These are phyloP conservation scores for Drosophila micromelanica DNA, from an alignment of 1,140 invertebrate species.

Conservation along the genomic window DNA sequence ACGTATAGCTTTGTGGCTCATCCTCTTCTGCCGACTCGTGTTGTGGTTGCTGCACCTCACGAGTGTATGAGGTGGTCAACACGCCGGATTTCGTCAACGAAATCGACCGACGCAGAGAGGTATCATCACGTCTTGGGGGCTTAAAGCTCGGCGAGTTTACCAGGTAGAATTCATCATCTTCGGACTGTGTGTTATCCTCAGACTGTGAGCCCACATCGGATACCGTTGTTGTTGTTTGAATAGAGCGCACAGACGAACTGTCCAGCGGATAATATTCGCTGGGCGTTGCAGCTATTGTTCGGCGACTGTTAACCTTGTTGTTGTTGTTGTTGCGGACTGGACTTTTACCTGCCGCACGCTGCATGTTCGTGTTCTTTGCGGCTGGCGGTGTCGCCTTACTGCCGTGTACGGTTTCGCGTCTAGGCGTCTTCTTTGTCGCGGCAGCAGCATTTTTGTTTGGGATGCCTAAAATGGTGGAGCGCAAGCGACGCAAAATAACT, in stretches of 20 bases:
- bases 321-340: conserved; percentile 23
- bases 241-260: conserved; percentile 28
- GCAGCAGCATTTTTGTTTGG: conserved; percentile 41
- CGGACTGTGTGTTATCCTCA: conserved; percentile 63
- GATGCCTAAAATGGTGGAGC: conserved; percentile 49
- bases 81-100: conserved; percentile 69
- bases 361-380: conserved; percentile 6
- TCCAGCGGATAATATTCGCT: conserved; percentile 34
- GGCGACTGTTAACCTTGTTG: conserved; percentile 31
- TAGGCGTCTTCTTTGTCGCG: conserved; percentile 35
- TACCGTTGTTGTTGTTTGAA: conserved; percentile 63
- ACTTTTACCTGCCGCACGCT: conserved; percentile 23
- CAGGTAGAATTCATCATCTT: conserved; percentile 60
- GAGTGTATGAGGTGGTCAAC: conserved; percentile 71
- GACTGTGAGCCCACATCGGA: conserved; percentile 70
- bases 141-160: conserved; percentile 17
- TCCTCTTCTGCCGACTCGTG: conserved; percentile 12
- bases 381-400: conserved; percentile 45
- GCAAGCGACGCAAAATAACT: conserved; percentile 62
- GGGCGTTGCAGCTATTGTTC: conserved; percentile 40
- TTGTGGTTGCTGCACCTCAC: conserved; percentile 42
- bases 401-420: conserved; percentile 68
- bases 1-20: conserved; percentile 52
- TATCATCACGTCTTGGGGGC: conserved; percentile 3
- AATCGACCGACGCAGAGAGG: conserved; percentile 44